Evolutionary conservation across 2,888 invertebrate genomes (phyloP), one percentile per base, ranked within the genome.

Genomic region (Gasteruption jaculator): DNA sequence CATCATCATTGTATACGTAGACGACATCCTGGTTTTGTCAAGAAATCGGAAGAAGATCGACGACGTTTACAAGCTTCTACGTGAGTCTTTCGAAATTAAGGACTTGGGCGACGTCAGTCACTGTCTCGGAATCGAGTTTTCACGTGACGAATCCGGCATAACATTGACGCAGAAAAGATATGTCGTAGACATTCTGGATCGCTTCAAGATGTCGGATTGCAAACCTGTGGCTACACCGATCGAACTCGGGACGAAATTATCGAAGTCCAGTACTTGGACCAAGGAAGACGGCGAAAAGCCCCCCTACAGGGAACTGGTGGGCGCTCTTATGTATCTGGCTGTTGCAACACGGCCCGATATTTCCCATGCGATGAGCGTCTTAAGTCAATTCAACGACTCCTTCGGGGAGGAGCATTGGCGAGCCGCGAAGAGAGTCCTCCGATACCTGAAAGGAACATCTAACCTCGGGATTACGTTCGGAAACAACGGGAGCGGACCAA

Each of bases 381-480:
- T 38, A 4, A 40, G 41, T 7, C 33, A 26, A 18, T 47, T 37
- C 16, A 47, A 35, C 20, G 14, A 38, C 7, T 27, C 20, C 19
- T 21, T 15, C n/a, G 27, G 25, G 2, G 5, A 33, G 3, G 15
- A 15, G n/a, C 41, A 41, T 18, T 44, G 44, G 38, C 30, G 8
- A 5, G 21, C 30, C 19, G 43, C 41, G 4, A 42, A 45, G 12
- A 16, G 37, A 12, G 35, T 45, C 10, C 12, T 41, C 7, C 19
- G 38, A 2, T 45, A 45, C 21, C 24, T 37, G 3, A 37, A 27
- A 7, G 27, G 37, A 8, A 45, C 45, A 3, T 4, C 5, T 1
- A 14, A 34, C 21, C 21, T 48, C 8, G 51, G 56, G 11, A 36
- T 65, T 3, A 14, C 19, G 3, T 65, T 48, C 44, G 27, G 25